Evolutionary conservation across 2,888 invertebrate species (phyloP).

Genomic region (Ophion slaviceki): DNA sequence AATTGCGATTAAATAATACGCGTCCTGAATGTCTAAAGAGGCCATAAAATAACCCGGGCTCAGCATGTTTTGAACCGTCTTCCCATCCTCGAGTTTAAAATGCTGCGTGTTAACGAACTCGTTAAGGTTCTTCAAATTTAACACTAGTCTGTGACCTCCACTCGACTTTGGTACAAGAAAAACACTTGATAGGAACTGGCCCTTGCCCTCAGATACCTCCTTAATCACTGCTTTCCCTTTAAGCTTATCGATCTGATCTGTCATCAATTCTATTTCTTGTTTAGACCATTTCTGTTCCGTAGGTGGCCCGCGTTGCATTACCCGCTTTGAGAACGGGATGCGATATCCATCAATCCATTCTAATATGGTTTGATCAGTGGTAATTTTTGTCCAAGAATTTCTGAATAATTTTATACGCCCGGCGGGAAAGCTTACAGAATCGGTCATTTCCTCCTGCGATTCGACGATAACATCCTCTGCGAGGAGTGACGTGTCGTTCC

Average conservation of each 20-base stretch:
- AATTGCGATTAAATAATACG: constrained; percentile 65
- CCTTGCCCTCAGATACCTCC: constrained; percentile 29
- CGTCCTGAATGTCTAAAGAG: constrained; percentile 48
- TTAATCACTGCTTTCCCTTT: too few relatives aligned
- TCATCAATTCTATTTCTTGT: background rate
- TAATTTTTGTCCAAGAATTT: background rate
- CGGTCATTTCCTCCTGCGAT: constrained; percentile 9
- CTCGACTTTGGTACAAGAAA: constrained; percentile 51
- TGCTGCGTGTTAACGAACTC: constrained; percentile 41
- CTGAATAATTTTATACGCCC: background rate
- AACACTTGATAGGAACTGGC: constrained; percentile 52
- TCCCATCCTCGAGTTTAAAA: constrained; percentile 55
- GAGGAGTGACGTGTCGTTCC: background rate
- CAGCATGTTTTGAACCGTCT: background rate
- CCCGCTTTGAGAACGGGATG: constrained; percentile 10
- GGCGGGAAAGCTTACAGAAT: constrained; percentile 3
- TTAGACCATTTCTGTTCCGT: constrained; percentile 1
- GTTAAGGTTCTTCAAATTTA: constrained; percentile 55
- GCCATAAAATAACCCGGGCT: constrained; percentile 44
- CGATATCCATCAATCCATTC: constrained; percentile 12
- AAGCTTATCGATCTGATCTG: background rate
- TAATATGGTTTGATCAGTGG: background rate
- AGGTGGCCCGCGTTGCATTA: background rate
- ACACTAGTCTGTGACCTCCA: constrained; percentile 37
- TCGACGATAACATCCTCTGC: constrained; percentile 9